phyloP scores from a whole-genome alignment of 2,888 invertebrate species.

The Calameuta pallipes region DNA sequence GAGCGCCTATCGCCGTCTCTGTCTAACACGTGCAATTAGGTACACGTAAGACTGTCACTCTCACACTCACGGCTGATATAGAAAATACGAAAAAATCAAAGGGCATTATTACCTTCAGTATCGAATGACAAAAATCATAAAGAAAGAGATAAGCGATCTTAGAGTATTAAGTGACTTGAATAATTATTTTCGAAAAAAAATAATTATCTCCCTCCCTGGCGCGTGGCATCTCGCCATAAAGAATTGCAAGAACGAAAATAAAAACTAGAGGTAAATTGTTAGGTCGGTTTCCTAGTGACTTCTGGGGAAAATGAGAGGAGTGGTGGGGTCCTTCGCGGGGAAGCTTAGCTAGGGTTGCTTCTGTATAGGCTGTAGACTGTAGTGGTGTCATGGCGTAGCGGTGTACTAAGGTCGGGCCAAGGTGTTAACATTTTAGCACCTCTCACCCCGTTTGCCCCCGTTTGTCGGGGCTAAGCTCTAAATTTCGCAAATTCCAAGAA shows the following conservation, averaged over 20 bases:
- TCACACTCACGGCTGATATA: background rate
- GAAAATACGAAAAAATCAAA: background rate
- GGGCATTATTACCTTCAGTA: background rate
- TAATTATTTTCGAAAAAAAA: background rate
- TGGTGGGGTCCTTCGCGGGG: slow-evolving; percentile 14
- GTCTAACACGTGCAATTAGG: too few species aligned
- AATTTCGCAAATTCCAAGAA: slow-evolving; percentile 55
- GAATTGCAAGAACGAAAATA: background rate
- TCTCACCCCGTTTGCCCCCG: slow-evolving; percentile 26
- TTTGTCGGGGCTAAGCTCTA: slow-evolving; percentile 40
- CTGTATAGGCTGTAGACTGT: background rate
- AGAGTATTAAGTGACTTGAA: background rate
- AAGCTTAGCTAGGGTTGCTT: slow-evolving; percentile 6
- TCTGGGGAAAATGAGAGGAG: background rate
- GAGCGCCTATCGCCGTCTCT: too few species aligned
- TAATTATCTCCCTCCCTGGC: too few species aligned
- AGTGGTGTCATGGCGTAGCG: background rate
- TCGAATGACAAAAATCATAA: background rate
- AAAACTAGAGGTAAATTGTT: slow-evolving; percentile 1
- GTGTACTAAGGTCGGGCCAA: slow-evolving; percentile 23
- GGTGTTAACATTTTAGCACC: slow-evolving; percentile 43
- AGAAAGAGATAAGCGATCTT: background rate
- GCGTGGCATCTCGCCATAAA: background rate
- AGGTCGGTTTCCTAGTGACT: slow-evolving; percentile 13
- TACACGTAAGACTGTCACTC: background rate